Evolutionary conservation across 1,140 invertebrate genomes (phyloP).

Genomic region (Habropoda laboriosa): DNA sequence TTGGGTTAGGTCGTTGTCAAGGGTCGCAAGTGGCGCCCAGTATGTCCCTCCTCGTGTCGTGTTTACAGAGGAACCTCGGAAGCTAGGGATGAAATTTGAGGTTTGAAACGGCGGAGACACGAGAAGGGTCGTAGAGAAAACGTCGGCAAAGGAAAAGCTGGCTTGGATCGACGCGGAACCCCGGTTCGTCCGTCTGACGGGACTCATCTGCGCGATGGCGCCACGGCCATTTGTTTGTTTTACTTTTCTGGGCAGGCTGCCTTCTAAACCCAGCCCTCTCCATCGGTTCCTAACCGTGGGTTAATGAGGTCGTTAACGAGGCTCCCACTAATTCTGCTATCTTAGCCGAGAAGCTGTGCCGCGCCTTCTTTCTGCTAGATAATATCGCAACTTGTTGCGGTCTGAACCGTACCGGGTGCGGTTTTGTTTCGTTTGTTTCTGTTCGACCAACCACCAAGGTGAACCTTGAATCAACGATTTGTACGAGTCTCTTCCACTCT

Average conservation of each 20-base stretch:
- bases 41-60: constrained; percentile 57
- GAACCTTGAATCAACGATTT: not conserved
- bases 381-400: constrained; percentile 55
- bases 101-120: constrained; percentile 37
- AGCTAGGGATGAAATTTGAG: constrained; percentile 72
- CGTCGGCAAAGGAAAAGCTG: constrained; percentile 40
- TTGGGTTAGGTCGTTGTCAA: constrained; percentile 31
- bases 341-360: constrained; percentile 40
- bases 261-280: constrained; percentile 52
- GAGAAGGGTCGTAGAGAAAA: not conserved
- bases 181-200: constrained; percentile 67
- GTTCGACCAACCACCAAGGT: not conserved
- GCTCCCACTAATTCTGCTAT: constrained; percentile 66
- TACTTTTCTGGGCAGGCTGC: constrained; percentile 66
- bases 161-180: constrained; percentile 16
- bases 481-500: too few species aligned
- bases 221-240: constrained; percentile 80
- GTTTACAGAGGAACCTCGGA: constrained; percentile 77
- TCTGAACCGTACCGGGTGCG: not conserved
- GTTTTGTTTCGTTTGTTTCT: not conserved
- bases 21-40: constrained; percentile 61
- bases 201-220: constrained; percentile 80
- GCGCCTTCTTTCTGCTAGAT: constrained; percentile 41
- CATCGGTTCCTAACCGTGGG: constrained; percentile 60
- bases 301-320: constrained; percentile 78